phyloP scores from a whole-genome alignment of 64 coral and sea anemone species.

The Catalaphyllia jardinei region DNA sequence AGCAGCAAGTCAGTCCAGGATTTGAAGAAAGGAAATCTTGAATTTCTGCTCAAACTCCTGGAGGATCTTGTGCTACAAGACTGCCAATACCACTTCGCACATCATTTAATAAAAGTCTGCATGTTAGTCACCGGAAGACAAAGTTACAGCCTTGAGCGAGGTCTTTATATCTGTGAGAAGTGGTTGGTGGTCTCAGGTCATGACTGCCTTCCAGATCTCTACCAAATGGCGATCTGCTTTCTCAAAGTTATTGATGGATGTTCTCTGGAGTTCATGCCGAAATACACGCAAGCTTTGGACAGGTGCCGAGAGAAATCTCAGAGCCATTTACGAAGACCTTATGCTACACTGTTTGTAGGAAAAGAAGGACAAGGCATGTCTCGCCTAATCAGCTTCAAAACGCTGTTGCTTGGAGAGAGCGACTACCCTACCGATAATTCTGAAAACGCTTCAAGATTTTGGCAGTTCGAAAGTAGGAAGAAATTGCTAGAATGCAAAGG shows the following conservation, averaged over 20 bases:
- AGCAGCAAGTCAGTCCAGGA: slow-evolving; percentile 20
- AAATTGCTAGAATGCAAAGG: slow-evolving; percentile 42
- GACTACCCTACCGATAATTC: slow-evolving; percentile 23
- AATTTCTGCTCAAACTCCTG: slow-evolving; percentile 61
- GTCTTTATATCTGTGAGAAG: slow-evolving; percentile 37
- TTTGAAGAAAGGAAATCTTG: slow-evolving; percentile 37
- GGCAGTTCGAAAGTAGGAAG: neutral
- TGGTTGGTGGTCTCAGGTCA: slow-evolving; percentile 39
- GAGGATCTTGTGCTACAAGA: slow-evolving; percentile 53
- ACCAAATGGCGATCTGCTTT: slow-evolving; percentile 76
- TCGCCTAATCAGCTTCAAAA: slow-evolving; percentile 47
- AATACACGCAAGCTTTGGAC: slow-evolving; percentile 27
- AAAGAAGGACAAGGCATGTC: slow-evolving; percentile 82
- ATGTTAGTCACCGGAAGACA: slow-evolving; percentile 53
- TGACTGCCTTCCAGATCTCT: slow-evolving; percentile 55
- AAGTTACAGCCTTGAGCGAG: slow-evolving; percentile 59
- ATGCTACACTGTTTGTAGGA: slow-evolving; percentile 55
- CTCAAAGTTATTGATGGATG: slow-evolving; percentile 73
- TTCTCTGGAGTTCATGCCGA: slow-evolving; percentile 16
- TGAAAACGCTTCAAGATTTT: neutral
- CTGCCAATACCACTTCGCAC: slow-evolving; percentile 36
- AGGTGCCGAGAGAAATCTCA: slow-evolving; percentile 65
- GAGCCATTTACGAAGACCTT: slow-evolving; percentile 28
- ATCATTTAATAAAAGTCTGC: slow-evolving; percentile 74
- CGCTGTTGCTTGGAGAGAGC: slow-evolving; percentile 46